Evolutionary conservation across 2,797 vertebrate genomes (phyloP), one percentile per base, ranked within the genome.

Genomic region (Oryzias dopingdopingensis): DNA sequence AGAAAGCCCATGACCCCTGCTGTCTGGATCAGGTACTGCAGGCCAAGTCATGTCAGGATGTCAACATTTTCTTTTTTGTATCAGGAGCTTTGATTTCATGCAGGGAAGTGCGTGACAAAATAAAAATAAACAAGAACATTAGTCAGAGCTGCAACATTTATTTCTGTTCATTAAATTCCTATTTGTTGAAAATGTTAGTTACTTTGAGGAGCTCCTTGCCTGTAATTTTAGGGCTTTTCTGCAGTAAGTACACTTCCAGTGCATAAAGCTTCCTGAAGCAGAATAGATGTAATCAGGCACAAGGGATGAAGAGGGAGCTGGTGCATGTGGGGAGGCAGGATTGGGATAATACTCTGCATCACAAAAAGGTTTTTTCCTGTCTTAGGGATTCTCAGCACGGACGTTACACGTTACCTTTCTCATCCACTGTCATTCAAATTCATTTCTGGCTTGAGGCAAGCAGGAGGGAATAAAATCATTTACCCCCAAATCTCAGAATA

Each of bases 211-310:
- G 45, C 56, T 75, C 46, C 73, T 49, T 42, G 43, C 59, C 42
- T 59, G 20, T 52, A 42, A 59, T 63, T 56, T 68, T 65, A 57
- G 57, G 58, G 59, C 62, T 71, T 65, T 26, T 37, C 41, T 73
- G 67, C 62, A 42, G 16, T 17, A 51, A 73, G 70, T 74, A 63
- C 69, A 62, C 37, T 65, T 59, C 52, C 51, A 63, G 70, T 57
- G 56, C 48, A 58, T 56, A 42, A 77, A 72, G 77, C 83, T 69
- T 83, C 77, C 67, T 66, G 70, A 72, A 86, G 80, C 81, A 89
- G 81, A 82, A 78, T 67, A 80, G 81, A 87, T 90, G 82, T 82
- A 89, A 90, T 90, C 86, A 83, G 80, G 86, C 74, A 82, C 60
- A 16, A 70, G 70, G 73, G 68, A 72, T 72, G 78, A 50, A 67